Evolutionary conservation across 2,797 vertebrate species (phyloP).

Genomic region (Hafferia zeledoni): DNA sequence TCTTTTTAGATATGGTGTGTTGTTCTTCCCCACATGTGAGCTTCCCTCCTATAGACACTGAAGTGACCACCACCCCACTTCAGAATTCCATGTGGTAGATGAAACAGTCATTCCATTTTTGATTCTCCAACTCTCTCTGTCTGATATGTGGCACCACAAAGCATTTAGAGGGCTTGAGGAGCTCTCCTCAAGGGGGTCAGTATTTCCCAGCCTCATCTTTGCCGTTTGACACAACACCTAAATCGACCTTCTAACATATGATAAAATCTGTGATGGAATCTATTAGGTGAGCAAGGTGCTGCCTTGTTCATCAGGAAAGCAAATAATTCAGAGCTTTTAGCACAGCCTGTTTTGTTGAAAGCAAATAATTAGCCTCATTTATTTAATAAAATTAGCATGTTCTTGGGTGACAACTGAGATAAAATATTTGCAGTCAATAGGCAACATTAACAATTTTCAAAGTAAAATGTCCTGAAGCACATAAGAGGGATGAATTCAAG

Average conservation of each 20-base stretch:
- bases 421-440: not conserved
- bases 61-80: not conserved
- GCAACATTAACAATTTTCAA: not conserved
- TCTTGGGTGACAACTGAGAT: not conserved
- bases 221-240: not conserved
- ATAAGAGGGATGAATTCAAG: not conserved
- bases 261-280: not conserved
- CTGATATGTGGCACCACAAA: not conserved
- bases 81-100: not conserved
- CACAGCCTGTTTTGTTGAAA: not conserved
- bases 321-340: slow-evolving; percentile 6
- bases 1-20: not conserved
- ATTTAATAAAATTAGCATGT: not conserved
- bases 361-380: slow-evolving; percentile 33
- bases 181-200: not conserved
- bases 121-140: rapidly evolving
- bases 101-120: not conserved
- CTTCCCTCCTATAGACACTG: not conserved
- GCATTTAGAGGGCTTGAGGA: not conserved
- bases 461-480: not conserved
- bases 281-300: not conserved
- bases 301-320: not conserved
- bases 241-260: not conserved
- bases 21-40: not conserved
- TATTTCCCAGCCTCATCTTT: not conserved